A percentile compares a stretch with the other conserved stretches of the same genome.
Conservation (phyloP, 2,888 invertebrate genomes). For the Electrophaes corylata region DNA sequence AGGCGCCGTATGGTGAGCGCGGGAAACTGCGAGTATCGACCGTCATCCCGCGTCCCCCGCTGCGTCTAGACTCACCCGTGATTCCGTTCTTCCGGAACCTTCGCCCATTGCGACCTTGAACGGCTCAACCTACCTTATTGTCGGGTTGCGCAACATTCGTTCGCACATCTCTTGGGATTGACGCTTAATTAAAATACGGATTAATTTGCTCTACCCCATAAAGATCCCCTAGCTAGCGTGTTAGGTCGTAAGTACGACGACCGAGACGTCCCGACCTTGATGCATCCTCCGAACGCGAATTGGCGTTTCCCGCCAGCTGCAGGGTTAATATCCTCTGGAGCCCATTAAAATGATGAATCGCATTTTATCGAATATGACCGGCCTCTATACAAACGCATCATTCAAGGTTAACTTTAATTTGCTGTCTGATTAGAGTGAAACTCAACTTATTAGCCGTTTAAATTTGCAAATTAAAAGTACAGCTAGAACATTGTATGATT, state of each 20-base stretch:
- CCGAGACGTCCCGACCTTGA: constrained; percentile 74
- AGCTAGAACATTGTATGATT: constrained; percentile 16
- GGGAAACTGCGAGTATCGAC: constrained; percentile 83
- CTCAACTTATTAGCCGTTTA: constrained; percentile 32
- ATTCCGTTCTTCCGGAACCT: constrained; percentile 80
- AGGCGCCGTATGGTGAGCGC: constrained; percentile 76
- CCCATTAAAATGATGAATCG: constrained; percentile 49
- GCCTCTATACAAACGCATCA: constrained; percentile 34
- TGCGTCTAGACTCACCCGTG: constrained; percentile 81
- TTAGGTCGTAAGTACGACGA: constrained; percentile 68
- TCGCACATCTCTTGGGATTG: constrained; percentile 55
- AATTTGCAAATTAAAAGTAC: constrained; percentile 19
- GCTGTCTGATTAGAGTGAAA: constrained; percentile 39
- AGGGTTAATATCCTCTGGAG: constrained; percentile 67
- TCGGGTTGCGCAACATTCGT: constrained; percentile 68
- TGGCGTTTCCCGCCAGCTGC: constrained; percentile 57
- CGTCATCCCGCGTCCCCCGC: constrained; percentile 68
- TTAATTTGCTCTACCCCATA: constrained; percentile 44
- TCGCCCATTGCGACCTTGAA: constrained; percentile 80
- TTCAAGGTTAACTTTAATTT: constrained; percentile 33
- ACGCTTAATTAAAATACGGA: constrained; percentile 58
- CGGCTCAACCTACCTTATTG: constrained; percentile 81
- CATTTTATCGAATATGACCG: constrained; percentile 37
- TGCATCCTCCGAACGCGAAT: constrained; percentile 64
- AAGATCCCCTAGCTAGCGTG: constrained; percentile 47